Evolutionary conservation across 2,888 invertebrate genomes (phyloP).

Genomic region (Macaria notata): DNA sequence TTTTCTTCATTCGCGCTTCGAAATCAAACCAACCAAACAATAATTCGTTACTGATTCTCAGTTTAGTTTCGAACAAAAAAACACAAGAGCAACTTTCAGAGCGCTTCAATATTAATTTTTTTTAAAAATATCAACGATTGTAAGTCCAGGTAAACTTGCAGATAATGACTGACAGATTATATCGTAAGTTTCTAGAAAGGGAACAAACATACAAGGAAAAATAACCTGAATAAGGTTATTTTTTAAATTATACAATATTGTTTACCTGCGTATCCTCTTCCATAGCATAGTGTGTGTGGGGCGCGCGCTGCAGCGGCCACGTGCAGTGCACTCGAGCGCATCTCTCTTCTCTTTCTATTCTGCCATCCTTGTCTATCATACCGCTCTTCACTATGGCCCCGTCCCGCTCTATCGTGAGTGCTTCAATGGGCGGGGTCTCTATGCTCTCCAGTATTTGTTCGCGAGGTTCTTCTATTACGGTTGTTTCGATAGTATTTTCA

Average conservation of each 20-base stretch:
- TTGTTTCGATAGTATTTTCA: background rate
- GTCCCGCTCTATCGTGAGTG: background rate
- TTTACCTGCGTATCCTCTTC: constrained; percentile 55
- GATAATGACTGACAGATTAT: too few species aligned
- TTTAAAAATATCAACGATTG: too few species aligned
- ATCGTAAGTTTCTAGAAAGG: too few species aligned
- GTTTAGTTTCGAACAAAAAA: too few species aligned
- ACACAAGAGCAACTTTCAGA: too few species aligned
- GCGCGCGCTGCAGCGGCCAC: constrained; percentile 60
- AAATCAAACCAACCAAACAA: too few species aligned
- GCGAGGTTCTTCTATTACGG: background rate
- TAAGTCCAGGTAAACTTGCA: too few species aligned
- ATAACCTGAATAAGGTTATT: too few species aligned
- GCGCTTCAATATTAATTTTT: too few species aligned
- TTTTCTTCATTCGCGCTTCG: too few species aligned
- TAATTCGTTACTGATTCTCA: too few species aligned
- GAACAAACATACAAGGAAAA: too few species aligned
- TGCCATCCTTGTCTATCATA: background rate
- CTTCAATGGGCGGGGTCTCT: background rate
- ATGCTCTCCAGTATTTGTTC: background rate
- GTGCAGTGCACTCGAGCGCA: constrained; percentile 76
- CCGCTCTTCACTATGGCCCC: background rate
- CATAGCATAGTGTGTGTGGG: constrained; percentile 34
- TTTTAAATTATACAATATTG: background rate
- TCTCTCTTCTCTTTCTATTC: constrained; percentile 29